phyloP scores from a whole-genome alignment of 2,113 vertebrate species.

The Aegithalos caudatus region DNA sequence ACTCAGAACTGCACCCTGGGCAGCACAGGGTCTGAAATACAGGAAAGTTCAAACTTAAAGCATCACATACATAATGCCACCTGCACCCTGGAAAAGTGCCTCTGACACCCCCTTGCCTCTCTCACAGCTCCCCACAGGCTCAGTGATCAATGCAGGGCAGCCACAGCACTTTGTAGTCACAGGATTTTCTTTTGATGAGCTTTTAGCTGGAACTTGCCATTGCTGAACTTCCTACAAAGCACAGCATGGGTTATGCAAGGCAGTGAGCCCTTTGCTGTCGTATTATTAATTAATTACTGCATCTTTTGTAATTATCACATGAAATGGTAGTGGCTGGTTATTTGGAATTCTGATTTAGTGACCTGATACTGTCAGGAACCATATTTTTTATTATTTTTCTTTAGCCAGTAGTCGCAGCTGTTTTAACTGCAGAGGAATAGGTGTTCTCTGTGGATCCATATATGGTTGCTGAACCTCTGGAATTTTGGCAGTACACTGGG shows the following conservation, averaged over 20 bases:
- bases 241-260: neutral
- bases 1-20: too few species aligned
- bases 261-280: neutral
- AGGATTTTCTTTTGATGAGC: neutral
- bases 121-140: neutral
- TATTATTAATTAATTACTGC: too few species aligned
- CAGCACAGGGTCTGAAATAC: too few species aligned
- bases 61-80: neutral
- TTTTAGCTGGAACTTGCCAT: neutral
- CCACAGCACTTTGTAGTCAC: neutral
- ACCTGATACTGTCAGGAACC: neutral
- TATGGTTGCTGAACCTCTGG: neutral
- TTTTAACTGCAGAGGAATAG: neutral
- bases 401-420: neutral
- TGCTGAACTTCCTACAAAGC: neutral
- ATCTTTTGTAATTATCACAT: neutral
- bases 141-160: neutral
- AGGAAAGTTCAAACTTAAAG: too few species aligned
- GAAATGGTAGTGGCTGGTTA: neutral
- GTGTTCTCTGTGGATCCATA: neutral
- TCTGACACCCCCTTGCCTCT: neutral
- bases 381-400: neutral
- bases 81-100: neutral
- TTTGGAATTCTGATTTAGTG: neutral
- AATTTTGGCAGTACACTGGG: neutral